A percentile compares a stretch with the other conserved stretches of the same genome.
These are phyloP conservation scores for Notolabrus celidotus DNA, from an alignment of 2,797 vertebrate species.

Conservation along the genomic window DNA sequence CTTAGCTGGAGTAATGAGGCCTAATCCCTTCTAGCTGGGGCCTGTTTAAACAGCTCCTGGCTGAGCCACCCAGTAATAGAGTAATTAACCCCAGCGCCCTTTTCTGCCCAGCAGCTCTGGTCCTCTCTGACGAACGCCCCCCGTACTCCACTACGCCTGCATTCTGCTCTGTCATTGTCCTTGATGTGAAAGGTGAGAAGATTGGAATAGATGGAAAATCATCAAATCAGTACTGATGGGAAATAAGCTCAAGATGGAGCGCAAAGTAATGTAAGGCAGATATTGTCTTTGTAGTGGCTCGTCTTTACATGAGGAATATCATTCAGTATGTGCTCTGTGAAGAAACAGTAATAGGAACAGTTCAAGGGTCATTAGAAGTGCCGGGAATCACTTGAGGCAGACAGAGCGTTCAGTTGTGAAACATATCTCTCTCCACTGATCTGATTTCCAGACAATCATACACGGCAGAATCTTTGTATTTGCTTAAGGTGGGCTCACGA, in stretches of 20 bases:
- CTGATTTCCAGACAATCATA: constrained; percentile 83
- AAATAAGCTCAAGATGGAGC: constrained; percentile 33
- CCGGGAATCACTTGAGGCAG: constrained; percentile 48
- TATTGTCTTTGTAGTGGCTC: constrained; percentile 49
- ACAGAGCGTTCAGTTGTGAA: constrained; percentile 68
- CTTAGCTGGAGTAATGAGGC: constrained; percentile 99
- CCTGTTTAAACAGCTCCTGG: constrained; percentile 91
- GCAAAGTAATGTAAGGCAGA: constrained; percentile 41
- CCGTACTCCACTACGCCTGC: constrained; percentile 26
- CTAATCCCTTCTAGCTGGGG: constrained; percentile 94
- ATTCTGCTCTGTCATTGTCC: constrained; percentile 51
- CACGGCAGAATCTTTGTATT: constrained; percentile 80
- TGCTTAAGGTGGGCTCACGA: constrained; percentile 78
- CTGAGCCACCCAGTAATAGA: constrained; percentile 96
- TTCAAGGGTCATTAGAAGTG: constrained; percentile 69
- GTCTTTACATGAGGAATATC: constrained; percentile 49
- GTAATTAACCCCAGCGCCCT: constrained; percentile 96
- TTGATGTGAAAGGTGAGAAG: constrained; percentile 36
- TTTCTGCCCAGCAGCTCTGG: constrained; percentile 70
- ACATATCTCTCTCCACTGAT: constrained; percentile 76
- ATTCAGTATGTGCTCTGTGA: constrained; percentile 19
- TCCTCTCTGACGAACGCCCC: constrained; percentile 39
- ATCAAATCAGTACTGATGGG: constrained; percentile 47
- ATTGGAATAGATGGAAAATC: constrained; percentile 43
- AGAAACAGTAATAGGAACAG: constrained; percentile 65